Base-by-base conservation (phyloP, 2,113 vertebrate genomes). In the Malurus cyaneus region DNA sequence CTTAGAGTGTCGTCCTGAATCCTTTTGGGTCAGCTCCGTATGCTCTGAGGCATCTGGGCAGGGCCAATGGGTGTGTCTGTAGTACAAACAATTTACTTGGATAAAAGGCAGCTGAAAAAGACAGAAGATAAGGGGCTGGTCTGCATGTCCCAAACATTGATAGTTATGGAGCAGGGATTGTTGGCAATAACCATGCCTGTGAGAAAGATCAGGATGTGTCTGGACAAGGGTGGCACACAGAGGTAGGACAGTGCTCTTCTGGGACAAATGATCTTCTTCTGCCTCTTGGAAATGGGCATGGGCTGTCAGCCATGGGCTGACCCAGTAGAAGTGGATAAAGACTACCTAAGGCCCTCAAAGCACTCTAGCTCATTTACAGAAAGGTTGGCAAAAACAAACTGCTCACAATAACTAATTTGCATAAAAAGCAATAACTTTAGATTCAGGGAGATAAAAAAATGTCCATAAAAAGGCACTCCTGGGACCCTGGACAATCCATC, bases 321-420 rank as follows among this genome's bases (percentile, higher is more conserved):
- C 32, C 5, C 61, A 54, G 24, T 13, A 41, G n/a, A 41, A 76
- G 4, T 29, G n/a, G 20, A 34, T 61, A 53, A 67, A 54, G 16
- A 39, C 9, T n/a, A 53, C 0, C 0, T 39, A 17, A 47, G 69
- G 4, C 11, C 18, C 24, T 2, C 23, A 54, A 26, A 61, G 29
- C 14, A 41, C 29, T 41, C n/a, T 41, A 41, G 49, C 29, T 61
- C n/a, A 47, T 54, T 76, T 76, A 54, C 54, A 69, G 54, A 61
- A 54, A 74, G 8, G 11, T 34, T 4, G 2, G 69, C 60, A 60
- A 74, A 29, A 47, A 41, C 11, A 20, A 24, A 34, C n/a, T 60
- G 39, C 8, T 17, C 19, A 29, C 20, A 52, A 21, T 41, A 60
- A 47, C 17, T 26, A 34, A 67, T 34, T 74, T 60, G 28, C 18